A percentile compares a stretch with the other conserved stretches of the same genome.
These are phyloP conservation scores for Pseudopipra pipra DNA, from an alignment of 2,113 vertebrate genomes.

Conservation along the genomic window DNA sequence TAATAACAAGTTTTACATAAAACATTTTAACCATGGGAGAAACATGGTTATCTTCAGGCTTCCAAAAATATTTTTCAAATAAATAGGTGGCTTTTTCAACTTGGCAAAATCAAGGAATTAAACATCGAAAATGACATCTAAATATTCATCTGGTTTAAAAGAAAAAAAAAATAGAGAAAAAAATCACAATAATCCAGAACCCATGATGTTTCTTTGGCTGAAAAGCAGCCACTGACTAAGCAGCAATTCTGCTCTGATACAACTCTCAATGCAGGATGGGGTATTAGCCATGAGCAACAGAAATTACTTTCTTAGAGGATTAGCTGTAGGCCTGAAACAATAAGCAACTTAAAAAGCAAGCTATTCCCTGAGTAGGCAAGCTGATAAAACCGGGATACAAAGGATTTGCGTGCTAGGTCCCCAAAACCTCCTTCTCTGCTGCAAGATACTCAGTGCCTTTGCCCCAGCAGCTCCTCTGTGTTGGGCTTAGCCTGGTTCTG, in stretches of 20 bases:
- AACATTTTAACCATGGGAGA: slow-evolving; percentile 40
- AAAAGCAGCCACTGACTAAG: slow-evolving; percentile 39
- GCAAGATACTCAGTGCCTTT: neutral
- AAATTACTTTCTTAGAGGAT: slow-evolving; percentile 43
- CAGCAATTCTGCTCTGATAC: neutral
- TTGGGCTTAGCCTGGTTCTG: neutral
- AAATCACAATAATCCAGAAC: slow-evolving; percentile 11
- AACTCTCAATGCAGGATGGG: neutral
- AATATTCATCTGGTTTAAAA: neutral
- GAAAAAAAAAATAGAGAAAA: neutral
- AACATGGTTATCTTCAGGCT: slow-evolving; percentile 23
- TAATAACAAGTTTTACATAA: slow-evolving; percentile 54
- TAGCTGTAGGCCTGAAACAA: slow-evolving; percentile 37
- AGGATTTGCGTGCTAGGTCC: neutral
- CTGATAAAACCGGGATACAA: neutral
- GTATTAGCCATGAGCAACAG: slow-evolving; percentile 23
- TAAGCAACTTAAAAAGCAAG: slow-evolving; percentile 25
- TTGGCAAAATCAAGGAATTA: slow-evolving; percentile 15
- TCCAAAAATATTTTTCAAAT: slow-evolving; percentile 56
- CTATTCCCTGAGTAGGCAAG: neutral
- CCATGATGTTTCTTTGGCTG: slow-evolving; percentile 2
- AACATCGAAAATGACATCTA: neutral
- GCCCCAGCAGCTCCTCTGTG: neutral
- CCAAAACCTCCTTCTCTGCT: neutral
- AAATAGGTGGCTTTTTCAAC: slow-evolving; percentile 43